Conservation (phyloP, 2,113 vertebrate species). For the Rana temporaria region DNA sequence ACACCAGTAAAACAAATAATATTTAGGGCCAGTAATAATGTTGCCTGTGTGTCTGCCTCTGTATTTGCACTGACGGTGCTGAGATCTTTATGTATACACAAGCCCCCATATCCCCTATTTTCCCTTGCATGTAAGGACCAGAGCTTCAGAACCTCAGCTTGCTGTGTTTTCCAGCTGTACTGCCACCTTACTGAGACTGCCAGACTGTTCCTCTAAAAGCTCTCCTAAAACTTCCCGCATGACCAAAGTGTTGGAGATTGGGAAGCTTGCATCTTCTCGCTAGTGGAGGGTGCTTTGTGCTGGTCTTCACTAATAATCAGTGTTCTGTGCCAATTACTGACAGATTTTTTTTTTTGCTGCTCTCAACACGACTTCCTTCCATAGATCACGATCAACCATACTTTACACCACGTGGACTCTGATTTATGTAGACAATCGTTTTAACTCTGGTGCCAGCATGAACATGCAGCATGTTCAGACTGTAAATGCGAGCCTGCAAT, state of each 20-base stretch:
- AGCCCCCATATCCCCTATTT: neutral
- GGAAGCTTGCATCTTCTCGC: slow-evolving; percentile 15
- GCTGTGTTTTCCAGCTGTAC: neutral
- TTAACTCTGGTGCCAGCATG: slow-evolving; percentile 14
- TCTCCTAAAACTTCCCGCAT: slow-evolving; percentile 10
- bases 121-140: slow-evolving; percentile 14
- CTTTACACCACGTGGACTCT: slow-evolving; percentile 4
- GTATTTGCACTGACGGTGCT: slow-evolving; percentile 52
- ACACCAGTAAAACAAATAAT: slow-evolving; percentile 45
- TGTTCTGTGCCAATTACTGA: slow-evolving; percentile 36
- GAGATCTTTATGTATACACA: slow-evolving; percentile 16
- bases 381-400: slow-evolving; percentile 4
- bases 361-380: neutral
- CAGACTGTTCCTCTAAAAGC: slow-evolving; percentile 9
- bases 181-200: slow-evolving; percentile 38
- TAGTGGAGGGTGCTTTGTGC: neutral
- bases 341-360: slow-evolving; percentile 26
- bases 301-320: neutral
- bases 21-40: slow-evolving; percentile 51
- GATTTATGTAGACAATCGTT: slow-evolving; percentile 36
- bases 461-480: slow-evolving; percentile 13
- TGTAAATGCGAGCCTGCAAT: slow-evolving; percentile 37
- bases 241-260: slow-evolving; percentile 11
- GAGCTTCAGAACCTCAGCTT: slow-evolving; percentile 15
- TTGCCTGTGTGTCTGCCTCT: slow-evolving; percentile 41